These are phyloP conservation scores for Planococcus citri DNA, from an alignment of 1,140 invertebrate species.

Conservation along the genomic window DNA sequence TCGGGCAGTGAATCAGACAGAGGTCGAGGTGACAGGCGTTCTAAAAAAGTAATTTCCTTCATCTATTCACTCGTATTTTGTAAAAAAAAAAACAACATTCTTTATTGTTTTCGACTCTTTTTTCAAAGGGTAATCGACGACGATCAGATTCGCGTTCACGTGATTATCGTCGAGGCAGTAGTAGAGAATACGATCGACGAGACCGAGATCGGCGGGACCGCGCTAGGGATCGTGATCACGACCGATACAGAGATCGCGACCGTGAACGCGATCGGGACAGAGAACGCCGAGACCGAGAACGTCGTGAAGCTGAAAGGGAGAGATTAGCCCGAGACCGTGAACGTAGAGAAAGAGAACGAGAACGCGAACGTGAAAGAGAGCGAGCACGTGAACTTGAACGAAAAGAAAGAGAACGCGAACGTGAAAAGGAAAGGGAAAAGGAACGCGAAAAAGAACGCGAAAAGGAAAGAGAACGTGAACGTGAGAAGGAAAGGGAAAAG, in stretches of 20 bases:
- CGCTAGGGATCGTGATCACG: slow-evolving; percentile 33
- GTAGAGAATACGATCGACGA: slow-evolving; percentile 4
- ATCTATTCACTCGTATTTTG: background rate
- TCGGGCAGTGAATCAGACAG: slow-evolving; percentile 44
- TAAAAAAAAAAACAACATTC: background rate
- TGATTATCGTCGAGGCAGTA: slow-evolving; percentile 33
- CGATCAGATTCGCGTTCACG: slow-evolving; percentile 28
- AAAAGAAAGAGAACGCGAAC: slow-evolving; percentile 36
- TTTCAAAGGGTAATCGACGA: slow-evolving; percentile 22
- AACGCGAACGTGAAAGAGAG: slow-evolving; percentile 25
- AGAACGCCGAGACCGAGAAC: slow-evolving; percentile 37
- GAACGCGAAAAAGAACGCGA: slow-evolving; percentile 28
- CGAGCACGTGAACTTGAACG: slow-evolving; percentile 27
- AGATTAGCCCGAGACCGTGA: slow-evolving; percentile 28
- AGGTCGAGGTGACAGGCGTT: slow-evolving; percentile 25
- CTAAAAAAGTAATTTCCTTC: slow-evolving; percentile 23
- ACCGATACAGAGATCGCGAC: slow-evolving; percentile 36
- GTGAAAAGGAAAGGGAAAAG: slow-evolving; percentile 35
- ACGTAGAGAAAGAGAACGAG: slow-evolving; percentile 26
- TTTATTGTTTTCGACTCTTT: slow-evolving; percentile 17
- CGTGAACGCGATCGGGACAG: slow-evolving; percentile 30
- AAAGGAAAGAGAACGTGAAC: slow-evolving; percentile 26
- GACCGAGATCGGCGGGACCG: slow-evolving; percentile 26
- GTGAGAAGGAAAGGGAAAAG: slow-evolving; percentile 31
- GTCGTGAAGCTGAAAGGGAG: slow-evolving; percentile 34